Evolutionary conservation across 2,888 invertebrate genomes (phyloP).

Genomic region (Ligdia adustata): DNA sequence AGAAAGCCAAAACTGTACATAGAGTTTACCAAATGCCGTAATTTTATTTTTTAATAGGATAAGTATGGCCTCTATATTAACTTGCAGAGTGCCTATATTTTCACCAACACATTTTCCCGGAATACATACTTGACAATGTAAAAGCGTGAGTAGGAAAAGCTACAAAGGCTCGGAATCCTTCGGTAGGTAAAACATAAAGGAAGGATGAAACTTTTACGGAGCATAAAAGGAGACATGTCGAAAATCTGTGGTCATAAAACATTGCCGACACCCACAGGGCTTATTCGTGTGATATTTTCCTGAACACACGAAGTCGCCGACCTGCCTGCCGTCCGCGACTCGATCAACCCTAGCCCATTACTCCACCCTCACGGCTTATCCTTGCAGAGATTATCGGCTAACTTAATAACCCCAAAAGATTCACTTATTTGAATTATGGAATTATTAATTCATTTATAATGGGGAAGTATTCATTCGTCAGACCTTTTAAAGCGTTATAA

Average conservation of each 20-base stretch:
- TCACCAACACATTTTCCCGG: too few species aligned
- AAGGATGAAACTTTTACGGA: slow-evolving; percentile 68
- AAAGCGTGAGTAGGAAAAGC: slow-evolving; percentile 41
- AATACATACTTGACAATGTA: slow-evolving; percentile 21
- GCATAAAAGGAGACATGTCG: slow-evolving; percentile 67
- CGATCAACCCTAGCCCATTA: slow-evolving; percentile 32
- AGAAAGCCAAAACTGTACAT: too few species aligned
- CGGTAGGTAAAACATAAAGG: slow-evolving; percentile 47
- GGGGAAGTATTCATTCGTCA: slow-evolving; percentile 26
- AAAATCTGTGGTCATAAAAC: slow-evolving; percentile 70
- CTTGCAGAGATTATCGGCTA: slow-evolving; percentile 36
- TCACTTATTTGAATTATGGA: slow-evolving; percentile 34
- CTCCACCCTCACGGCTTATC: slow-evolving; percentile 26
- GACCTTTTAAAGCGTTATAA: slow-evolving; percentile 31
- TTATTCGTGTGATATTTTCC: slow-evolving; percentile 39
- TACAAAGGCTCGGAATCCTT: slow-evolving; percentile 51
- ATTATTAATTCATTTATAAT: slow-evolving; percentile 38
- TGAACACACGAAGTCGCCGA: slow-evolving; percentile 10
- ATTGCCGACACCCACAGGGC: slow-evolving; percentile 43
- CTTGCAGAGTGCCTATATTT: too few species aligned
- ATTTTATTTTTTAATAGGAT: too few species aligned
- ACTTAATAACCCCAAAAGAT: slow-evolving; percentile 39
- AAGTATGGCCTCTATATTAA: too few species aligned
- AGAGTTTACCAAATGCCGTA: too few species aligned
- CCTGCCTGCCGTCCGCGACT: slow-evolving; percentile 3